These are phyloP conservation scores for Pandemis corylana DNA, from an alignment of 2,888 invertebrate species.

Conservation along the genomic window DNA sequence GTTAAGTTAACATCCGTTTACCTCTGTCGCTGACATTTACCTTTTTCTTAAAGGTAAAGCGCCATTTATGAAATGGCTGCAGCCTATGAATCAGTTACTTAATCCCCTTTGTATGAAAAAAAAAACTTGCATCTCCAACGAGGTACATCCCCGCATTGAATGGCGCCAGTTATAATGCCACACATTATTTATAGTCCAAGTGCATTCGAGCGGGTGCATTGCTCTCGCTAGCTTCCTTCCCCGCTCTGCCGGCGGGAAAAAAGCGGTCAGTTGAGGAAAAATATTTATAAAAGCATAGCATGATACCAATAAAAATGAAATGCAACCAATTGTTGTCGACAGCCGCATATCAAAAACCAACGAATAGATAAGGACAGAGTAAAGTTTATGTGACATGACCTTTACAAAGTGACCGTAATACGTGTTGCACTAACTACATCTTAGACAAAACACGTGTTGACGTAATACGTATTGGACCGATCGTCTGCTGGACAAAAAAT, in stretches of 20 bases:
- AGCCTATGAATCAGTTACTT: no score
- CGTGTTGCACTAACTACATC: no score
- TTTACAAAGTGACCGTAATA: no score
- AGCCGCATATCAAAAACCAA: no score
- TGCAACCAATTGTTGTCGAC: background rate
- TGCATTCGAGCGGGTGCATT: constrained; percentile 9
- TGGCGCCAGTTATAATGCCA: background rate
- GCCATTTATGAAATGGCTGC: no score
- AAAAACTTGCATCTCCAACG: background rate
- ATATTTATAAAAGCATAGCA: background rate
- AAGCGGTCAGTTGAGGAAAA: background rate
- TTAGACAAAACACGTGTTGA: no score
- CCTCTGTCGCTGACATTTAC: background rate
- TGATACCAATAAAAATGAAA: background rate
- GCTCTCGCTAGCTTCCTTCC: background rate
- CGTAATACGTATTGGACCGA: no score
- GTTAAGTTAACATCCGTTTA: background rate
- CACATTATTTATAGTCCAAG: constrained; percentile 21
- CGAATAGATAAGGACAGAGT: no score
- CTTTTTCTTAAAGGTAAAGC: no score
- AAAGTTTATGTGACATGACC: no score
- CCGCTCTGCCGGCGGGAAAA: background rate
- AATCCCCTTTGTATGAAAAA: no score
- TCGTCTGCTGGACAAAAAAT: no score
- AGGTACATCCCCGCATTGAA: background rate